Percentiles rank a stretch among this genome's conserved stretches.
phyloP scores from a whole-genome alignment of 2,888 invertebrate genomes.

The Andrena camellia region DNA sequence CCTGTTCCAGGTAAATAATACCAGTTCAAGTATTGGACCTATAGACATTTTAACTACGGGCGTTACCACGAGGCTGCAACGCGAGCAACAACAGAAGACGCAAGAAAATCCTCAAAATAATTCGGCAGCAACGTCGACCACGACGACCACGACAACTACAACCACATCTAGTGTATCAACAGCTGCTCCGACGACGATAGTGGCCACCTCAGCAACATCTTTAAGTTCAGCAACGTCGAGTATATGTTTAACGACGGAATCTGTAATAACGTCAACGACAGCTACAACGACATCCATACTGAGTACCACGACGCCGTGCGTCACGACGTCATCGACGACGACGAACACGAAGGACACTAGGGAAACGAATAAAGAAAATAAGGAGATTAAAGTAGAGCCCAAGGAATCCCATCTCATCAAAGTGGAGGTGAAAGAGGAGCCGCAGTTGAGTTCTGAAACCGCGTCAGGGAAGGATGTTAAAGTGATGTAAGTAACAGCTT shows the following conservation, averaged over 20 bases:
- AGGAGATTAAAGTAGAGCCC: constrained; percentile 87
- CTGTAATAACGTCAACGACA: constrained; percentile 73
- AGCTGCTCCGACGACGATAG: constrained; percentile 75
- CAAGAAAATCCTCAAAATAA: constrained; percentile 85
- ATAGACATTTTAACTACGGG: constrained; percentile 91
- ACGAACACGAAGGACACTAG: constrained; percentile 82
- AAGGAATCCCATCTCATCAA: constrained; percentile 83
- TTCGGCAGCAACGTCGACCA: constrained; percentile 75
- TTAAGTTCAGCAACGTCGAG: constrained; percentile 76
- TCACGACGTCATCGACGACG: constrained; percentile 67
- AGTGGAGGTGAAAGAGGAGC: constrained; percentile 80
- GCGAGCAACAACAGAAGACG: constrained; percentile 91
- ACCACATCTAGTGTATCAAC: constrained; percentile 77
- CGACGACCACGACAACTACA: constrained; percentile 77
- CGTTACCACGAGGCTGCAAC: constrained; percentile 93
- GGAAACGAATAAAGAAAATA: constrained; percentile 87
- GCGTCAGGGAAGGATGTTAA: constrained; percentile 77
- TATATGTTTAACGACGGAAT: constrained; percentile 67
- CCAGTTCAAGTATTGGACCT: constrained; percentile 82
- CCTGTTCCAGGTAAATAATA: constrained; percentile 83
- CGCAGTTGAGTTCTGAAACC: constrained; percentile 77
- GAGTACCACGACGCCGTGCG: constrained; percentile 71
- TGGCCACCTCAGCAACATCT: constrained; percentile 75
- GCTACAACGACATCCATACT: constrained; percentile 77
- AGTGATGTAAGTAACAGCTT: constrained; percentile 76